Percentiles rank a stretch among this genome's conserved stretches.
phyloP scores from a whole-genome alignment of 1,140 invertebrate species.

The Acromyrmex charruanus region DNA sequence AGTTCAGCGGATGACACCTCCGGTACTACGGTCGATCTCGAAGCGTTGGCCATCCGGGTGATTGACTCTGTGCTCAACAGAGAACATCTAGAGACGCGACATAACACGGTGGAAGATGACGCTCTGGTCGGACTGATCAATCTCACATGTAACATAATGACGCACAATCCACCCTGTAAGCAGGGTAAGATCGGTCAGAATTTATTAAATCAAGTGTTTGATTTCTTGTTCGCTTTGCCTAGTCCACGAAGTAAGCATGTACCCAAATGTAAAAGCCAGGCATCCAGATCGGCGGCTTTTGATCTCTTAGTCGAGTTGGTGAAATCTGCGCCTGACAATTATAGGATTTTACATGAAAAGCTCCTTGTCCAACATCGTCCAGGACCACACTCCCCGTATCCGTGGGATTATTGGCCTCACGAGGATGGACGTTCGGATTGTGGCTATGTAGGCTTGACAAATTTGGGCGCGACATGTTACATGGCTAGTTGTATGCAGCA shows the following conservation, averaged over 20 bases:
- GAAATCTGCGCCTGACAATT: slow-evolving; percentile 94
- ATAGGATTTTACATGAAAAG: slow-evolving; percentile 93
- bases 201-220: slow-evolving; percentile 92
- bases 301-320: slow-evolving; percentile 96
- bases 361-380: slow-evolving; percentile 95
- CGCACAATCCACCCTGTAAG: slow-evolving; percentile 95
- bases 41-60: slow-evolving; percentile 92
- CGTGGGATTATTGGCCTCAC: slow-evolving; percentile 99
- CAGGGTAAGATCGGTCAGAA: slow-evolving; percentile 92
- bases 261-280: slow-evolving; percentile 96
- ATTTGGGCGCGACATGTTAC: slow-evolving; percentile 98
- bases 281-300: slow-evolving; percentile 95
- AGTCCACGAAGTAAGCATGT: slow-evolving; percentile 94
- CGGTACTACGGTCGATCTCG: slow-evolving; percentile 89
- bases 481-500: slow-evolving; percentile 99
- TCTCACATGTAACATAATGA: slow-evolving; percentile 94
- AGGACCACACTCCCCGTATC: slow-evolving; percentile 94
- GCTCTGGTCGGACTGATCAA: slow-evolving; percentile 96
- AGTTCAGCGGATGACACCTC: slow-evolving; percentile 87
- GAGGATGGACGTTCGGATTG: slow-evolving; percentile 97
- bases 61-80: slow-evolving; percentile 91
- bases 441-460: slow-evolving; percentile 97
- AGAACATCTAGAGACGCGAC: slow-evolving; percentile 93
- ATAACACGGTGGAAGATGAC: slow-evolving; percentile 95
- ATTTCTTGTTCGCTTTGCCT: slow-evolving; percentile 96